Percentiles rank a stretch among this genome's conserved stretches.
phyloP scores from a whole-genome alignment of 2,113 vertebrate species.

The Cryptomyrus ogoouensis region DNA sequence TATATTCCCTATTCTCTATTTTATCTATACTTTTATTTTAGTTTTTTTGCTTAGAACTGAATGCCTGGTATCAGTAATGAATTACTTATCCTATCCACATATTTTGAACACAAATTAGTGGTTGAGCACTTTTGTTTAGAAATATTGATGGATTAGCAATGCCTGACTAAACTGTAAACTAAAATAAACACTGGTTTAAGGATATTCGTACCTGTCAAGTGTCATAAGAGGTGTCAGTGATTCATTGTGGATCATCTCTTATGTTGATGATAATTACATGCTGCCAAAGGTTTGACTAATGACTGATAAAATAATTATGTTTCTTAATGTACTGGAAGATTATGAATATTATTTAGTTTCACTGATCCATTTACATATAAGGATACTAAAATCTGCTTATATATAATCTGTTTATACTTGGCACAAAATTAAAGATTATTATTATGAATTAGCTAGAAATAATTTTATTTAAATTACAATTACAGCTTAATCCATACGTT shows the following conservation, averaged over 20 bases:
- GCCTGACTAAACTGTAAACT: not conserved
- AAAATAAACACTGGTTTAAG: slow-evolving; percentile 1
- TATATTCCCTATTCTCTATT: not conserved
- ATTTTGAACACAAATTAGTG: not conserved
- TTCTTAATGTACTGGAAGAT: not conserved
- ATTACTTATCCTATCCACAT: not conserved
- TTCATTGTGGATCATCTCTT: slow-evolving; percentile 3
- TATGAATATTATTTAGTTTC: slow-evolving; percentile 7
- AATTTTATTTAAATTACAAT: not conserved
- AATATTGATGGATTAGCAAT: slow-evolving; percentile 5
- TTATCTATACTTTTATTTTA: not conserved
- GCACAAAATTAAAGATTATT: not conserved
- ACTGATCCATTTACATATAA: not conserved
- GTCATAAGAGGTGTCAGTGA: not conserved
- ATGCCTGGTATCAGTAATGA: not conserved
- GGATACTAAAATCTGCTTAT: not conserved
- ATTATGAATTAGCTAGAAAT: not conserved
- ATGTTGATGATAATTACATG: not conserved
- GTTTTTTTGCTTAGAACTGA: not conserved
- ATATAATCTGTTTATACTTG: not conserved
- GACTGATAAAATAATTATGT: slow-evolving; percentile 6
- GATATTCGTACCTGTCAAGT: not conserved
- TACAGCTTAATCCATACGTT: not conserved
- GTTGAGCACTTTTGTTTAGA: not conserved
- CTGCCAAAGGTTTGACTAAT: slow-evolving; percentile 14